Conservation (phyloP, 2,113 vertebrate genomes). For the Melospiza melodia region DNA sequence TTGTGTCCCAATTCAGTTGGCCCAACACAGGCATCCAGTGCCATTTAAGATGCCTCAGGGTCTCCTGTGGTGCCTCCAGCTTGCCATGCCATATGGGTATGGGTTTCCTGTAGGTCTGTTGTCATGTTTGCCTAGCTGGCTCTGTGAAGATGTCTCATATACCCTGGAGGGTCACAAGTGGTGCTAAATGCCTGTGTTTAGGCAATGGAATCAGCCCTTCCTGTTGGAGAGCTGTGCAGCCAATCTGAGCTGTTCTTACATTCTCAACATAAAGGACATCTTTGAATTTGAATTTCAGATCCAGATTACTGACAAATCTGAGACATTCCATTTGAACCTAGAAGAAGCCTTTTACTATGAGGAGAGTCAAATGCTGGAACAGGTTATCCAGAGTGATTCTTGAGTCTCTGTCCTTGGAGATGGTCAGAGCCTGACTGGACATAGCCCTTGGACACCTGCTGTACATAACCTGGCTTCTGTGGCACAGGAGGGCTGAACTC, state of each 20-base stretch:
- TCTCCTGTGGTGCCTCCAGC: neutral
- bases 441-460: neutral
- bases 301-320: neutral
- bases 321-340: neutral
- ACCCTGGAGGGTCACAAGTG: neutral
- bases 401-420: neutral
- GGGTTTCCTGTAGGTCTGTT: neutral
- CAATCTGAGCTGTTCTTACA: neutral
- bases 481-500: neutral
- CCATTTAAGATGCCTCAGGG: neutral
- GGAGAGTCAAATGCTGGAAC: neutral
- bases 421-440: neutral
- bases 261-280: neutral
- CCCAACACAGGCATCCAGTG: neutral
- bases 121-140: neutral
- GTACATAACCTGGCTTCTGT: neutral
- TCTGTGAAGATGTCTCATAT: neutral
- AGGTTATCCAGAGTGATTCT: neutral
- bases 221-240: neutral
- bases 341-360: neutral
- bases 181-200: neutral
- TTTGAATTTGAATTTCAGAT: neutral
- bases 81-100: neutral
- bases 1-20: neutral
- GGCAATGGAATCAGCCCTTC: neutral